Evolutionary conservation across 2,797 vertebrate species (phyloP), one percentile per base, ranked within the genome.

Genomic region (Chloroceryle amazona): DNA sequence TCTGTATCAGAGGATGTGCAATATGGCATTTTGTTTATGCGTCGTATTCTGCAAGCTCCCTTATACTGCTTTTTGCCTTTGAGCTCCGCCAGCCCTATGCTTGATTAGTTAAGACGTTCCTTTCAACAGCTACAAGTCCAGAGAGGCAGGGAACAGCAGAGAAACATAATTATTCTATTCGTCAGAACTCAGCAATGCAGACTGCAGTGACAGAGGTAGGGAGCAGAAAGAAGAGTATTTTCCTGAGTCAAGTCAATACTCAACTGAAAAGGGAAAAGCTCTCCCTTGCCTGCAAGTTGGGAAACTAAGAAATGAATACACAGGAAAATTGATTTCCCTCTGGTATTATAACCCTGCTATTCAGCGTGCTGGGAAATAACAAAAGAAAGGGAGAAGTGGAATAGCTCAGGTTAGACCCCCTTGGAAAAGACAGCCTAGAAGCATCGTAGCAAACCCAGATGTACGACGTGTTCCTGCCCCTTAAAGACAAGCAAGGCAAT

Each of bases 121-220:
- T 89, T 86, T 89, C 91, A 86, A 68, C 35, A 73, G 21, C 46
- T 90, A 91, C 39, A 93, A 76, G 42, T 81, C 61, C 67, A 79
- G 74, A 81, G 42, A 90, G 68, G 73, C 29, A 85, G 52, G 18
- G 82, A 83, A 86, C 25, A 81, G 76, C 55, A 83, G 26, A 86
- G 65, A 89, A 86, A 76, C 12, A 62, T 62, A 83, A 82, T 68
- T 60, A 65, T 81, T 66, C 55, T 57, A 52, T 44, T 71, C 57
- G 72, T 29, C 58, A 65, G 58, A 93, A 86, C 54, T 71, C 62
- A 70, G 52, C 28, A 79, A 57, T 39, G 41, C 51, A 62, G 57
- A 57, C 20, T 31, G 37, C 16, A 89, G 52, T 26, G 12, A 46
- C 14, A 63, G 29, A 88, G n/a, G n/a, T 6, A 81, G 46, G 37